phyloP scores from a whole-genome alignment of 2,113 vertebrate species.

The Callospermophilus lateralis region DNA sequence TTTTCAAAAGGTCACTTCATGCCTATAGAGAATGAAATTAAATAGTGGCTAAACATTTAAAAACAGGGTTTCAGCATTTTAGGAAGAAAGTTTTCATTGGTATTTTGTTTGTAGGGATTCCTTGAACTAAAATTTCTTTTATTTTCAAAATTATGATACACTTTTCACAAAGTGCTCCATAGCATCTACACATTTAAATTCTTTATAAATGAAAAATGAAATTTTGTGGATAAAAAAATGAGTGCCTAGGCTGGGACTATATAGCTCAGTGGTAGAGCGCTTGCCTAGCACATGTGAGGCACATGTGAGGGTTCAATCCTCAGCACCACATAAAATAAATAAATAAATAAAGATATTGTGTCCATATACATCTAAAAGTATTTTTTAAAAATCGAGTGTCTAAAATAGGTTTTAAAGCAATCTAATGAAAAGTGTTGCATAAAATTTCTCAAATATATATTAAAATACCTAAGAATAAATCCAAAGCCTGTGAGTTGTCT shows the following conservation, averaged over 20 bases:
- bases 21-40: constrained; percentile 67
- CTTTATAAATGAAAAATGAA: constrained; percentile 16
- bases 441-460: background rate
- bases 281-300: too few species aligned
- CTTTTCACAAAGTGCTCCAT: background rate
- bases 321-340: too few species aligned
- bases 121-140: background rate
- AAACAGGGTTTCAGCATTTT: constrained; percentile 48
- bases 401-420: constrained; percentile 58
- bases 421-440: background rate
- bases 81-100: constrained; percentile 34
- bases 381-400: background rate
- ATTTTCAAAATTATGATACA: background rate
- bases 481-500: background rate
- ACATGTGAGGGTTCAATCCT: too few species aligned
- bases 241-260: background rate
- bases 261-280: too few species aligned
- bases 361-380: too few species aligned
- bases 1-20: constrained; percentile 53
- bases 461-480: background rate
- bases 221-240: constrained; percentile 1
- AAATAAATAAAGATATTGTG: too few species aligned
- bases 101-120: constrained; percentile 13
- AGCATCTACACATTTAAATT: background rate
- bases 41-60: constrained; percentile 52